Percentiles rank a stretch among this genome's conserved stretches.
Evolutionary conservation across 1,140 invertebrate genomes (phyloP).

Genomic region (Diprion similis): DNA sequence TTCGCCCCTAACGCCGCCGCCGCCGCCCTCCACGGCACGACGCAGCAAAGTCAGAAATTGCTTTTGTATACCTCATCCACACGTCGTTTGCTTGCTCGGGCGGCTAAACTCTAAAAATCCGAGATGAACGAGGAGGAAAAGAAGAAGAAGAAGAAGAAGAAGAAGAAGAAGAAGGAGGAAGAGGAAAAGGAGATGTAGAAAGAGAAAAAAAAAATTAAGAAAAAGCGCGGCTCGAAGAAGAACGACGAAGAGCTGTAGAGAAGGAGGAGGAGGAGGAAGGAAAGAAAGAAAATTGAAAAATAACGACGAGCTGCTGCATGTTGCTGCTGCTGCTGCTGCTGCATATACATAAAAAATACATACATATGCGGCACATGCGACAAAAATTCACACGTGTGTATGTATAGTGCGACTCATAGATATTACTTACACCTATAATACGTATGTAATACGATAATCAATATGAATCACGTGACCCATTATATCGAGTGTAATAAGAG

Average conservation of each 20-base stretch:
- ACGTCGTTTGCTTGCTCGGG: conserved; percentile 30
- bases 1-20: neutral
- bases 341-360: too few species aligned
- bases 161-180: neutral
- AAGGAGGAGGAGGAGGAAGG: neutral
- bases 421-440: too few species aligned
- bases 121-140: too few species aligned
- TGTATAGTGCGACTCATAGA: too few species aligned
- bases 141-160: conserved; percentile 27
- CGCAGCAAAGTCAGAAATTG: conserved; percentile 34
- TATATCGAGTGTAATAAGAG: too few species aligned
- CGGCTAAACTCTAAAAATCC: too few species aligned
- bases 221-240: neutral
- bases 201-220: neutral
- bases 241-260: neutral
- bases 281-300: conserved; percentile 10
- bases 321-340: too few species aligned
- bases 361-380: too few species aligned
- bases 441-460: too few species aligned
- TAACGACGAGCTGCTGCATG: neutral
- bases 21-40: neutral
- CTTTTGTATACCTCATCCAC: conserved; percentile 32
- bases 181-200: neutral
- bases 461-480: too few species aligned
- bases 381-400: too few species aligned